phyloP scores from a whole-genome alignment of 2,888 invertebrate genomes.

The Drosophila greeni region DNA sequence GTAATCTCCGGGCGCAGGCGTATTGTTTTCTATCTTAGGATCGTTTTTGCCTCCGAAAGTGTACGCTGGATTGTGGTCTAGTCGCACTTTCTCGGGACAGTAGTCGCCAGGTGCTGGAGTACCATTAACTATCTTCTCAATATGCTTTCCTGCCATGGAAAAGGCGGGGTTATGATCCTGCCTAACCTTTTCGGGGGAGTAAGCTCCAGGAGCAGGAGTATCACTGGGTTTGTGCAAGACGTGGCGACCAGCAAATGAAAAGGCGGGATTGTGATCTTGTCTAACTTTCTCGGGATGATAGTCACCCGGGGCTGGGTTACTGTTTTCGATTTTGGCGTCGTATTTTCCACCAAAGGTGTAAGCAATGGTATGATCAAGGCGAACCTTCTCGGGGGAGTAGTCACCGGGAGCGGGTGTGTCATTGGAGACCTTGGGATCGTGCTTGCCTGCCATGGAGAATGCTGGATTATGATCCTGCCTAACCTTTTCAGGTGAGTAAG shows the following conservation, averaged over 20 bases:
- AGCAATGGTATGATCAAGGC: slow-evolving; percentile 77
- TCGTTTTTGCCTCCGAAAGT: slow-evolving; percentile 78
- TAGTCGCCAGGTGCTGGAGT: slow-evolving; percentile 13
- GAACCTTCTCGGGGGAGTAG: slow-evolving; percentile 81
- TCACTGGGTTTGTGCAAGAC: slow-evolving; percentile 75
- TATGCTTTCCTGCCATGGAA: neutral
- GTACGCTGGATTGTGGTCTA: slow-evolving; percentile 80
- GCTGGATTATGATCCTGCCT: slow-evolving; percentile 77
- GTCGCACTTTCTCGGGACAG: slow-evolving; percentile 74
- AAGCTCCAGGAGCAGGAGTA: slow-evolving; percentile 80
- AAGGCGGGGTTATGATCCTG: slow-evolving; percentile 78
- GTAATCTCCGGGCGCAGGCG: slow-evolving; percentile 69
- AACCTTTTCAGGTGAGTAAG: slow-evolving; percentile 80
- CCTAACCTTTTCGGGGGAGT: slow-evolving; percentile 80
- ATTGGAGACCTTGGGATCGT: slow-evolving; percentile 75
- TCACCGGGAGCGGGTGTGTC: slow-evolving; percentile 80
- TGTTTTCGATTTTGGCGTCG: slow-evolving; percentile 76
- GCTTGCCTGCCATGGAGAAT: slow-evolving; percentile 22
- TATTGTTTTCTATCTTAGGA: slow-evolving; percentile 55
- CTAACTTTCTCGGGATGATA: slow-evolving; percentile 81
- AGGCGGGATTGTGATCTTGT: slow-evolving; percentile 79
- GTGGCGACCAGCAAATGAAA: slow-evolving; percentile 79
- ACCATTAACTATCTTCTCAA: neutral
- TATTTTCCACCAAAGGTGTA: slow-evolving; percentile 80
- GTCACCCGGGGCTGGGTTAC: slow-evolving; percentile 81